A percentile compares a stretch with the other conserved stretches of the same genome.
Conservation (phyloP, 30 jellyfish, hydroid and myxozoan species). For the Turritopsis dohrnii region DNA sequence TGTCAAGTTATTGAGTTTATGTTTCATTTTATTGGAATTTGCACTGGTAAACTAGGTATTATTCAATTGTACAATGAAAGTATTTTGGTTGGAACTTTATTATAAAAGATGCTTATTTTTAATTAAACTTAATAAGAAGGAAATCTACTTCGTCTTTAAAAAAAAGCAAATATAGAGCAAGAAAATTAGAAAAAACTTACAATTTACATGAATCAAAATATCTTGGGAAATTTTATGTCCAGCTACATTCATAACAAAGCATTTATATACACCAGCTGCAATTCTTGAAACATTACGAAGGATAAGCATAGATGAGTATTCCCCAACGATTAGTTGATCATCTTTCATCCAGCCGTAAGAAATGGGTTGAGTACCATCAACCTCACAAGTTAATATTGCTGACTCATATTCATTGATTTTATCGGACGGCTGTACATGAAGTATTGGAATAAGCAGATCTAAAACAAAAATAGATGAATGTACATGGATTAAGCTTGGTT, state of each 20-base stretch:
- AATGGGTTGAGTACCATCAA: background rate
- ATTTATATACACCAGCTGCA: slow-evolving; percentile 19
- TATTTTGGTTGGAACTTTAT: too few relatives aligned
- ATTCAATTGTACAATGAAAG: too few relatives aligned
- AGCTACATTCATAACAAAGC: slow-evolving; percentile 16
- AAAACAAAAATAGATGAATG: background rate
- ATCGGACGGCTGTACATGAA: background rate
- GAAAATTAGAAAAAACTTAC: slow-evolving; percentile 3
- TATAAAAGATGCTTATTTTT: too few relatives aligned
- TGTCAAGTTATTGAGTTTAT: too few relatives aligned
- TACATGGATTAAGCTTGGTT: too few relatives aligned
- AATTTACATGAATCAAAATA: background rate
- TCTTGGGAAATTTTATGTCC: background rate
- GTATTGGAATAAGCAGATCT: background rate
- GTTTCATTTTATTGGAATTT: too few relatives aligned
- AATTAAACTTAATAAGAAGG: too few relatives aligned
- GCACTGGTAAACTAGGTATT: too few relatives aligned
- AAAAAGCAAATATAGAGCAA: background rate
- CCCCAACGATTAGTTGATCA: background rate
- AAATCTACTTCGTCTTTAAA: too few relatives aligned
- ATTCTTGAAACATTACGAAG: slow-evolving; percentile 14
- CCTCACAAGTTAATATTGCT: background rate
- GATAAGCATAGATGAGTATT: background rate
- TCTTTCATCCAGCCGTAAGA: slow-evolving; percentile 4
- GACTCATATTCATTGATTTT: background rate